Evolutionary conservation across 2,113 vertebrate genomes (phyloP).

Genomic region (Alligator mississippiensis): DNA sequence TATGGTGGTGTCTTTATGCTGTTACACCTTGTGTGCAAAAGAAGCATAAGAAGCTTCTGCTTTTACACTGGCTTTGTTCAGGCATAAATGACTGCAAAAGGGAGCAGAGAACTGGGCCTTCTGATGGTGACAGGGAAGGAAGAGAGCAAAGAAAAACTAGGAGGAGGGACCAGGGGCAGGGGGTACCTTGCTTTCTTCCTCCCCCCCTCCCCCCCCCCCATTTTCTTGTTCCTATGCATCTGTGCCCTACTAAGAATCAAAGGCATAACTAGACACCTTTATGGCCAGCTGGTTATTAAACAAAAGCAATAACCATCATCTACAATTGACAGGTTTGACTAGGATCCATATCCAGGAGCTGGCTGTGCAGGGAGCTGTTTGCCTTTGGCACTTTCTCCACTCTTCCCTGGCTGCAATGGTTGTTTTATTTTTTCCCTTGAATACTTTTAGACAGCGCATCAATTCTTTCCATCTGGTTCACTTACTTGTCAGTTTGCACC

Average conservation of each 20-base stretch:
- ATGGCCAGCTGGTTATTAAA: not conserved
- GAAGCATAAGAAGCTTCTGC: not conserved
- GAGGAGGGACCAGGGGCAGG: not conserved
- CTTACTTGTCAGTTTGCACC: conserved; percentile 32
- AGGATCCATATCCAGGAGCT: not conserved
- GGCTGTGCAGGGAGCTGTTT: not conserved
- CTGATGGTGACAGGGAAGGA: not conserved
- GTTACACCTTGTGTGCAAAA: not conserved
- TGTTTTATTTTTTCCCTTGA: conserved; percentile 38
- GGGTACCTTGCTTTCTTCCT: not conserved
- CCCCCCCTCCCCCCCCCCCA: not conserved
- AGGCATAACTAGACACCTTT: not conserved
- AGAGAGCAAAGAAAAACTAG: not conserved
- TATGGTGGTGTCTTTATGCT: not conserved
- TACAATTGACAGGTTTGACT: not conserved
- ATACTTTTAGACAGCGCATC: conserved; percentile 42
- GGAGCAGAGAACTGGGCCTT: not conserved
- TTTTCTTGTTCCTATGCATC: not conserved
- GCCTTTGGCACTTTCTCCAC: not conserved
- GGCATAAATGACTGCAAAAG: not conserved
- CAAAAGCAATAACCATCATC: not conserved
- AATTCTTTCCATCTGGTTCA: conserved; percentile 42
- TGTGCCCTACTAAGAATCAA: not conserved
- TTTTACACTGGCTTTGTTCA: not conserved
- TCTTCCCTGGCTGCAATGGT: conserved; percentile 16